Percentiles rank a stretch among this genome's conserved stretches.
Evolutionary conservation across 2,888 invertebrate genomes (phyloP).

Genomic region (Podabrus alpinus): DNA sequence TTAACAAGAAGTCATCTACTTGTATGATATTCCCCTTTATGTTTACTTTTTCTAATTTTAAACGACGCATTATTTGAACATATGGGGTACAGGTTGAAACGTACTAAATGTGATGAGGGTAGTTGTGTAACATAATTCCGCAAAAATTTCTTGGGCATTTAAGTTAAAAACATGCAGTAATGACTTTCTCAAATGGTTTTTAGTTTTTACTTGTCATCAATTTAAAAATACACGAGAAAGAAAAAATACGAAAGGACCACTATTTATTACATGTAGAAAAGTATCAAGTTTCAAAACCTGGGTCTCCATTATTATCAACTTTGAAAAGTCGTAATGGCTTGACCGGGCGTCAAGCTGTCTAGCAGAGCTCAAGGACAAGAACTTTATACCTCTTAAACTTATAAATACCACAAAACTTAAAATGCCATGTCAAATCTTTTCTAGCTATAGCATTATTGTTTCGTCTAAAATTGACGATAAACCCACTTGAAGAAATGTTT

Average conservation of each 20-base stretch:
- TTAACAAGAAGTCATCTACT: conserved; percentile 23
- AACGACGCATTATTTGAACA: neutral
- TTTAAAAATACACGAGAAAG: neutral
- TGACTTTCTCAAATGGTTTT: neutral
- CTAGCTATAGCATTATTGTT: neutral
- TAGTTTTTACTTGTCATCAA: neutral
- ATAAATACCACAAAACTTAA: neutral
- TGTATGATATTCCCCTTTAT: conserved; percentile 1
- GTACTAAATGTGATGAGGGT: neutral
- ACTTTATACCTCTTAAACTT: conserved; percentile 17
- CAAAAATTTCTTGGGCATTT: neutral
- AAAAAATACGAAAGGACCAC: neutral
- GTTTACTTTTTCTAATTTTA: neutral
- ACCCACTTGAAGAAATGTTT: neutral
- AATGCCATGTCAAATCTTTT: neutral
- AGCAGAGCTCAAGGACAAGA: conserved; percentile 32
- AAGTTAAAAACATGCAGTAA: neutral
- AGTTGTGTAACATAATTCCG: neutral
- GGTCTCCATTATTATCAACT: conserved; percentile 20
- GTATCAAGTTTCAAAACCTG: conserved; percentile 35
- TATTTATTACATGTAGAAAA: conserved; percentile 24
- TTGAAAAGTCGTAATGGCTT: conserved; percentile 22
- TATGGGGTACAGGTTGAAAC: neutral
- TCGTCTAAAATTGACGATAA: neutral
- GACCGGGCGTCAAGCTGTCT: conserved; percentile 38